These are phyloP conservation scores for Macrotis lagotis DNA, from an alignment of 2,113 vertebrate genomes.

Conservation along the genomic window DNA sequence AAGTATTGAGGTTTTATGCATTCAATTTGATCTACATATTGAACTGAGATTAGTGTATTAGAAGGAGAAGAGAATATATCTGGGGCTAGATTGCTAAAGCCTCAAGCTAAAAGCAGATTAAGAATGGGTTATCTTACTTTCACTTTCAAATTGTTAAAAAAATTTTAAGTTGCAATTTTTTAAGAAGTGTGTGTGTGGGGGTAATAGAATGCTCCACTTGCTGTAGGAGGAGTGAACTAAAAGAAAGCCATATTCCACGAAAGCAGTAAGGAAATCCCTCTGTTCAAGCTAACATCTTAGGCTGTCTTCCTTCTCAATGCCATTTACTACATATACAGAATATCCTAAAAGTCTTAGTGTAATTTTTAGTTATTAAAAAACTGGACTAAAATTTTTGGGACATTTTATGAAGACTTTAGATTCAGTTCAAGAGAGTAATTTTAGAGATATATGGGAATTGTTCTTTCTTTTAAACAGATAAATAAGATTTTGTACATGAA, in stretches of 20 bases:
- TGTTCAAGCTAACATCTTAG: neutral
- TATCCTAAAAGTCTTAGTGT: neutral
- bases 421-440: neutral
- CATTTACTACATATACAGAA: neutral
- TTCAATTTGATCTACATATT: neutral
- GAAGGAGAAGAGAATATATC: neutral
- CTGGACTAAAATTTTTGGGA: neutral
- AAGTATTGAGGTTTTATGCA: neutral
- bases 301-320: neutral
- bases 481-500: neutral
- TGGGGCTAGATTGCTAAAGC: neutral
- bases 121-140: neutral
- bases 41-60: neutral
- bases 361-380: neutral
- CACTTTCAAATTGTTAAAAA: neutral
- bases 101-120: neutral
- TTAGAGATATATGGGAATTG: neutral
- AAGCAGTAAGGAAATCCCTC: neutral
- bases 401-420: neutral
- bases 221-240: neutral
- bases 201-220: neutral
- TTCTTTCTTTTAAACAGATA: neutral
- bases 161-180: neutral
- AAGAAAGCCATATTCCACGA: neutral
- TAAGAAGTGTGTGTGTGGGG: neutral